Base-by-base conservation (phyloP, 2,888 invertebrate genomes). In the Thymelicus sylvestris region DNA sequence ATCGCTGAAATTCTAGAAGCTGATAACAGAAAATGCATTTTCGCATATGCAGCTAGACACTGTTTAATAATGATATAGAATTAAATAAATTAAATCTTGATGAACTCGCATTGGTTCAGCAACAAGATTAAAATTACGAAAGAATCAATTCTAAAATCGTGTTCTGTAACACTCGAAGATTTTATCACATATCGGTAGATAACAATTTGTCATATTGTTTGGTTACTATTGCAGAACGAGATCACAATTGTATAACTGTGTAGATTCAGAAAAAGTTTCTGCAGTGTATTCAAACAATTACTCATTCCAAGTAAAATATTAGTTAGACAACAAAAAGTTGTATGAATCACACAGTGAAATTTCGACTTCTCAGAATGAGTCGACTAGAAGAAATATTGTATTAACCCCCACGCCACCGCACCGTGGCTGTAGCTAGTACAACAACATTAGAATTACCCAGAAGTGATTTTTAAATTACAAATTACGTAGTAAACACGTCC, bases 1-100 rank as follows among this genome's bases (percentile, higher is more conserved):
- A 68, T 68, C 57, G 57, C 13, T 12, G 19, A 57, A 63, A 68
- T 47, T 19, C 19, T 47, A 68, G 55, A 52, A 47, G 66, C 19
- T 39, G 67, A 62, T 62, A 52, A 31, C 48, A 61, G 52, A 47
- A 13, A 47, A 62, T 47, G 44, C 12, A 63, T 61, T 39, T 19
- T 48, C 48, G 62, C 31, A 47, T 48, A 48, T 48, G 31, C 48
- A 31, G 31, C 31, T 2, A 44, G 15, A 47, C 24, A 19, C 19
- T 61, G 13, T 62, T 47, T 15, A 19, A 39, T 59, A 38, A 7
- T 59, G n/a, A 38, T n/a, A 13, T 38, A n/a, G 38, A 31, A 38
- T n/a, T 8, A 7, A 41, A 59, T 59, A 39, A 61, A 61, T 15
- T 15, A 41, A 12, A 12, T 10, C 12, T 44, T 44, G 44, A 44